Evolutionary conservation across 2,888 invertebrate genomes (phyloP).

Genomic region (Holacanthella duospinosa): DNA sequence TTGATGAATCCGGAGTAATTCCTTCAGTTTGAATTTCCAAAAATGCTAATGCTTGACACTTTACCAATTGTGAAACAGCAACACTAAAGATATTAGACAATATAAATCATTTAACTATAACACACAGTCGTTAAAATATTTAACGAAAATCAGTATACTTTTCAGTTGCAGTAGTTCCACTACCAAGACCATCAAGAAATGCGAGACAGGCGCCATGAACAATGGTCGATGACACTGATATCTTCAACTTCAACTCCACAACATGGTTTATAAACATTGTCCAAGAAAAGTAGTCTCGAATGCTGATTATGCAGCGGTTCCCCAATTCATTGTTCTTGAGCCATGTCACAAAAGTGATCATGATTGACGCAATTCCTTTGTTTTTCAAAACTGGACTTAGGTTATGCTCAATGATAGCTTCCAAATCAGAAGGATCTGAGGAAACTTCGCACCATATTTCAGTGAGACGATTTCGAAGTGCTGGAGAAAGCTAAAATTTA

Average conservation of each 20-base stretch:
- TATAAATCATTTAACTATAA: background rate
- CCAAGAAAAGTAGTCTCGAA: conserved; percentile 88
- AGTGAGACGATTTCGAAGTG: conserved; percentile 91
- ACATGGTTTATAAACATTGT: conserved; percentile 72
- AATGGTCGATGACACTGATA: conserved; percentile 52
- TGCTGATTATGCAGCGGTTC: conserved; percentile 64
- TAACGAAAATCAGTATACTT: conserved; percentile 42
- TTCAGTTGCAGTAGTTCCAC: conserved; percentile 64
- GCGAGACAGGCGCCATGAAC: conserved; percentile 84
- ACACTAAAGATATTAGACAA: background rate
- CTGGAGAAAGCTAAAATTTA: conserved; percentile 67
- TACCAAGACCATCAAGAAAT: conserved; percentile 82
- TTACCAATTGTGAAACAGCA: background rate
- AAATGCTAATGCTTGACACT: background rate
- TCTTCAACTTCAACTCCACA: conserved; percentile 34
- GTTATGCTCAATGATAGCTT: conserved; percentile 71
- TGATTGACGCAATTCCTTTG: conserved; percentile 55
- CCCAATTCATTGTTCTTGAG: conserved; percentile 30
- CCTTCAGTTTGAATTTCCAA: background rate
- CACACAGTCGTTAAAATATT: background rate
- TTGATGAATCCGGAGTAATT: background rate
- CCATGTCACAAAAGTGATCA: conserved; percentile 30
- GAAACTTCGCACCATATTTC: conserved; percentile 94
- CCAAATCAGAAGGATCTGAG: conserved; percentile 59
- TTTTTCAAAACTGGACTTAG: conserved; percentile 53